Evolutionary conservation across 1,140 invertebrate species (phyloP).

Genomic region (Sipha flava): DNA sequence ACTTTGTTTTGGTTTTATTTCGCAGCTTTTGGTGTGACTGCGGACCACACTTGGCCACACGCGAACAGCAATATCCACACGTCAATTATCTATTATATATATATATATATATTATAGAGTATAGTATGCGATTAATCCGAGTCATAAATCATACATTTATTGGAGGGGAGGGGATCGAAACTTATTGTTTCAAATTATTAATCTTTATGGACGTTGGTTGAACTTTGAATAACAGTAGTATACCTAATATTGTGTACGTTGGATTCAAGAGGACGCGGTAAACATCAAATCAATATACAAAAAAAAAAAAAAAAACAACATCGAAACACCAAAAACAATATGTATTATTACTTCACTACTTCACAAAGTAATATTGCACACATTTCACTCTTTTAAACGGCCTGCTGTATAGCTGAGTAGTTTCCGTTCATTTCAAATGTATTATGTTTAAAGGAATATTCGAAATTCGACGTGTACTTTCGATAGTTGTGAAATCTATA

Average conservation of each 20-base stretch:
- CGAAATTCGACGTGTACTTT: background rate
- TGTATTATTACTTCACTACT: background rate
- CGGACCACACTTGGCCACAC: no score
- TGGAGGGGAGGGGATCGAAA: no score
- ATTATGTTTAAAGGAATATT: background rate
- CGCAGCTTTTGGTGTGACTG: no score
- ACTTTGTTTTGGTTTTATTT: background rate
- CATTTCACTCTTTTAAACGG: background rate
- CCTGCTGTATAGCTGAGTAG: background rate
- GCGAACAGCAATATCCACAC: no score
- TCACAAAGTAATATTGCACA: slow-evolving; percentile 1
- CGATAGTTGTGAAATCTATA: no score
- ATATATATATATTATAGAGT: background rate
- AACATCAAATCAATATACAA: background rate
- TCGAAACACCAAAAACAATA: slow-evolving; percentile 13
- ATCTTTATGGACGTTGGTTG: background rate
- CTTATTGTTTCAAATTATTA: no score
- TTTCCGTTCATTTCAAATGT: background rate
- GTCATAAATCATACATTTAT: background rate
- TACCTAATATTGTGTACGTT: no score
- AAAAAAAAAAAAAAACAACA: slow-evolving; percentile 1
- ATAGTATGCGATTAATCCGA: background rate
- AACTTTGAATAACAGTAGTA: background rate
- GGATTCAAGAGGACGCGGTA: background rate
- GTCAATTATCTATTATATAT: no score